Conservation (phyloP, 2,113 vertebrate species). For the Phalacrocorax pelagicus region DNA sequence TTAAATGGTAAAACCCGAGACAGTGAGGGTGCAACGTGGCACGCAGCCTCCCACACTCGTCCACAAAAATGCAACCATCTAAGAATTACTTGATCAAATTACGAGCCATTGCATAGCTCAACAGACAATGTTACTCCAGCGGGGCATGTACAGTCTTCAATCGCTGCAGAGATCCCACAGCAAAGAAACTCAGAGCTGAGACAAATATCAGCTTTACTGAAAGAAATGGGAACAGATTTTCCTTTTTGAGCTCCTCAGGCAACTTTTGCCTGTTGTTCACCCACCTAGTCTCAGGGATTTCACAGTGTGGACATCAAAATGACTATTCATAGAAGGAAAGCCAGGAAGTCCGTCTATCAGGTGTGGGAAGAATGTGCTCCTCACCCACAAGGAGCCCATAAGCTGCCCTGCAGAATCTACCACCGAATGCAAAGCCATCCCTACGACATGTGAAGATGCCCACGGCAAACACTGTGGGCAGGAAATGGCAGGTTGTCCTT, state of each 20-base stretch:
- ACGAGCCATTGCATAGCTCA: background rate
- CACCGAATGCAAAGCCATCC: background rate
- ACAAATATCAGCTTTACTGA: background rate
- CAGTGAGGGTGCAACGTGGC: background rate
- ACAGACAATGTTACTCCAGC: background rate
- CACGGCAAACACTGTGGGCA: background rate
- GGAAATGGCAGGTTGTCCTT: background rate
- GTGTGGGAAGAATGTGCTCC: background rate
- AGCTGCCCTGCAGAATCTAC: background rate
- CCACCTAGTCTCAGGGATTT: background rate
- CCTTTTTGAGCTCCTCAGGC: background rate
- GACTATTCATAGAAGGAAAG: background rate
- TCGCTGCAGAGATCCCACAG: background rate
- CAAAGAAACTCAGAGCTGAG: background rate
- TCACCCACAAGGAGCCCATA: background rate
- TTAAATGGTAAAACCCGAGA: background rate
- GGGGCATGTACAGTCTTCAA: background rate
- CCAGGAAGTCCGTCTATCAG: background rate
- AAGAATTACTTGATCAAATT: conserved; percentile 9
- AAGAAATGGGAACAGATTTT: background rate
- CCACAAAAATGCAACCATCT: conserved; percentile 32
- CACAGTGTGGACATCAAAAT: background rate
- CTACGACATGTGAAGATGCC: background rate
- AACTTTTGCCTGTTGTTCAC: background rate
- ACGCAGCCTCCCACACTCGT: background rate